Conservation (phyloP, 2,113 vertebrate species). For the Lamprotornis superbus region DNA sequence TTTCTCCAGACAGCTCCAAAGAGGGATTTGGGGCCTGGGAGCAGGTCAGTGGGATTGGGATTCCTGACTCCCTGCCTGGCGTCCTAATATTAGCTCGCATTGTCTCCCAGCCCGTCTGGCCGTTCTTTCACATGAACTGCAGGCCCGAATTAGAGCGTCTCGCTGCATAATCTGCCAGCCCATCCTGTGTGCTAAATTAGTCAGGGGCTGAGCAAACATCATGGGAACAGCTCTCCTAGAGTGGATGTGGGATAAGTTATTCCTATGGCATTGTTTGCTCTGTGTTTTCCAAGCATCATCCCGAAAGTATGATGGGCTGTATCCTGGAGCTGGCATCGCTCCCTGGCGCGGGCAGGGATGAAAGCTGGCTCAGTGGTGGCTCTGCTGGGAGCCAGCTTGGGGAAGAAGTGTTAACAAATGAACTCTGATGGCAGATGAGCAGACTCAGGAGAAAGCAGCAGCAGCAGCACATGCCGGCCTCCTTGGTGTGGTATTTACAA, state of each 20-base stretch:
- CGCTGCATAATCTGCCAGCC: slow-evolving; percentile 26
- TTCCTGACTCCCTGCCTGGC: slow-evolving; percentile 40
- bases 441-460: background rate
- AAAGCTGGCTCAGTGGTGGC: background rate
- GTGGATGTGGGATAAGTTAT: background rate
- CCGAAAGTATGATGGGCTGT: background rate
- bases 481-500: background rate
- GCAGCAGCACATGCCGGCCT: fast-evolving
- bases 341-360: fast-evolving
- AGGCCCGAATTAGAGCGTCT: slow-evolving; percentile 37
- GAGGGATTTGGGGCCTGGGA: slow-evolving; percentile 4
- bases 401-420: background rate
- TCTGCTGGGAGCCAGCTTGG: background rate
- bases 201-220: background rate
- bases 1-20: slow-evolving; percentile 17
- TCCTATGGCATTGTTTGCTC: slow-evolving; percentile 21
- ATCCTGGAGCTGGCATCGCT: background rate
- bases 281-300: background rate
- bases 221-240: slow-evolving; percentile 4
- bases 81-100: slow-evolving; percentile 29
- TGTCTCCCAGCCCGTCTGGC: slow-evolving; percentile 1
- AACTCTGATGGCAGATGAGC: background rate
- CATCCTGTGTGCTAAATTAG: slow-evolving; percentile 13
- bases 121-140: background rate
- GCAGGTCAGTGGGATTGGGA: slow-evolving; percentile 38